phyloP scores from a whole-genome alignment of 2,797 vertebrate genomes.

The Xyrichtys novacula region DNA sequence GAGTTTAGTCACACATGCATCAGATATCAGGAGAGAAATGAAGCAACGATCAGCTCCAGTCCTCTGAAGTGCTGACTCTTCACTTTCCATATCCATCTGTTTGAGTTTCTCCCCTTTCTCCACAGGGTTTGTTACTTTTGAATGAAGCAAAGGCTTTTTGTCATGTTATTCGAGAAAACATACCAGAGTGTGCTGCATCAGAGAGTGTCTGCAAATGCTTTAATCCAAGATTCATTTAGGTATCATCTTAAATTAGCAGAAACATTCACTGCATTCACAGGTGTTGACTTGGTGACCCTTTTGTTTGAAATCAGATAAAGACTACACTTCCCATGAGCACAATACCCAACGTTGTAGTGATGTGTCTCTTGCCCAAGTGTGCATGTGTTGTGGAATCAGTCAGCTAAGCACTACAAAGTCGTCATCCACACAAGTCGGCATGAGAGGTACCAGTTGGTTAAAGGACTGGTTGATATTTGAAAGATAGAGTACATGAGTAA shows the following conservation, averaged over 20 bases:
- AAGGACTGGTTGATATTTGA: too few relatives aligned
- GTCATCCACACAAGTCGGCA: too few relatives aligned
- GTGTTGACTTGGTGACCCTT: too few relatives aligned
- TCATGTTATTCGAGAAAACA: conserved; percentile 54
- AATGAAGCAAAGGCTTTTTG: conserved; percentile 45
- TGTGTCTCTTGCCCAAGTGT: too few relatives aligned
- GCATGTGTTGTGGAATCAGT: too few relatives aligned
- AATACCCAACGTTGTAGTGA: too few relatives aligned
- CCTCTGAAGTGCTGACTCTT: conserved; percentile 79
- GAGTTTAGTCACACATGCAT: conserved; percentile 51
- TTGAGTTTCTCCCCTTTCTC: conserved; percentile 55
- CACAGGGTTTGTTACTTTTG: conserved; percentile 44
- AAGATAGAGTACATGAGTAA: too few relatives aligned
- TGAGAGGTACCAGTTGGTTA: too few relatives aligned
- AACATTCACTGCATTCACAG: too few relatives aligned
- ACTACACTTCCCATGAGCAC: too few relatives aligned
- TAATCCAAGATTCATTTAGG: conserved; percentile 15
- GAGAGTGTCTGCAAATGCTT: conserved; percentile 27
- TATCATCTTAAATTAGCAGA: conserved; percentile 1
- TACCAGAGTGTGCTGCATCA: conserved; percentile 53
- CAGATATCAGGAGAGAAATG: conserved; percentile 61
- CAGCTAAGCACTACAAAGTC: too few relatives aligned
- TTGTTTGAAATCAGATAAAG: too few relatives aligned
- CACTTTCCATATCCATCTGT: conserved; percentile 69
- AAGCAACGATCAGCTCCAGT: conserved; percentile 66